phyloP scores from a whole-genome alignment of 2,888 invertebrate species.

The Tineola bisselliella region DNA sequence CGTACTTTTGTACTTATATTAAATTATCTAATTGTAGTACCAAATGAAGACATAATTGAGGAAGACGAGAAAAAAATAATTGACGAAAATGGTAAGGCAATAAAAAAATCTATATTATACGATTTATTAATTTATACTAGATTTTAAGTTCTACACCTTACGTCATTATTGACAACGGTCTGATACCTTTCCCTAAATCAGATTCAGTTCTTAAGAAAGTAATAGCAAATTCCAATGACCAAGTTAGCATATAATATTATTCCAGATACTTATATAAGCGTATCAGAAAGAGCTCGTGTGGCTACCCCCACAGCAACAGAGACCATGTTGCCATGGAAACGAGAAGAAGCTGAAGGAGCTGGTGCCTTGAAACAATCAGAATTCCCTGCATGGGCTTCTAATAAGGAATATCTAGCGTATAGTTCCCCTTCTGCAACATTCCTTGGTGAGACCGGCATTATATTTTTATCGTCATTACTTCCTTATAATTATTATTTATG shows the following conservation, averaged over 20 bases:
- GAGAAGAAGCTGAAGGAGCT: conserved; percentile 78
- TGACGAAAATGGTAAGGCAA: conserved; percentile 46
- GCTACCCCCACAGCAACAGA: conserved; percentile 90
- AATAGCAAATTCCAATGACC: too few species aligned
- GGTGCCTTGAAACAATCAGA: conserved; percentile 82
- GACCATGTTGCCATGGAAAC: conserved; percentile 92
- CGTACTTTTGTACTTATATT: not conserved
- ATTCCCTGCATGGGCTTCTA: conserved; percentile 95
- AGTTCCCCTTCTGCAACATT: conserved; percentile 92
- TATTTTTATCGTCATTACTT: too few species aligned
- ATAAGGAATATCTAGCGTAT: conserved; percentile 92
- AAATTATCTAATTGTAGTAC: conserved; percentile 43
- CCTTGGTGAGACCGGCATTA: conserved; percentile 71
- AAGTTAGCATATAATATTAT: not conserved
- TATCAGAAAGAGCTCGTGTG: conserved; percentile 76
- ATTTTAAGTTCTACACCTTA: too few species aligned
- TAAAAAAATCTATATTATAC: not conserved
- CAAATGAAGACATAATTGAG: conserved; percentile 62
- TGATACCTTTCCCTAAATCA: too few species aligned
- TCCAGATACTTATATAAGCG: conserved; percentile 54
- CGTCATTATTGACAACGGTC: too few species aligned
- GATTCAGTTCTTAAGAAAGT: too few species aligned
- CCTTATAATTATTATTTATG: not conserved
- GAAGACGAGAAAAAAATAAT: conserved; percentile 60
- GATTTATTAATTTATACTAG: not conserved